Percentiles rank a stretch among this genome's conserved stretches.
Conservation (phyloP, 2,888 invertebrate species). For the Sarcophaga carnaria region DNA sequence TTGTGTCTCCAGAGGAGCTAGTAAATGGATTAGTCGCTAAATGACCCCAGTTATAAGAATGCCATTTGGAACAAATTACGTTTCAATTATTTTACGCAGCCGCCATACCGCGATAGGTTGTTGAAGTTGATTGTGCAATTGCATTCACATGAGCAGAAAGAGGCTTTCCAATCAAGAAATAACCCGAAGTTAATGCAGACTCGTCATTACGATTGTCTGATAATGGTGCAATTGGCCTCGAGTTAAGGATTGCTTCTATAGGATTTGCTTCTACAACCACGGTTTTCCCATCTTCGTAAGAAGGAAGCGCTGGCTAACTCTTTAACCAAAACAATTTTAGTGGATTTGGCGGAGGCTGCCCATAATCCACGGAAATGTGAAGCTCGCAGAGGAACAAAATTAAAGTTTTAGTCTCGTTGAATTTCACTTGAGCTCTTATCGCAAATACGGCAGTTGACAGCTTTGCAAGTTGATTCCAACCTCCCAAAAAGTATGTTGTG, state of each 20-base stretch:
- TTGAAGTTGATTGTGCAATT: not conserved
- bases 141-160: too few species aligned
- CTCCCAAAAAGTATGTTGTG: not conserved
- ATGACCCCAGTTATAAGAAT: not conserved
- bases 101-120: not conserved
- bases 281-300: not conserved
- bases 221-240: not conserved
- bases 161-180: too few species aligned
- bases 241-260: not conserved
- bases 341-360: too few species aligned
- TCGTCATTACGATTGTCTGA: not conserved
- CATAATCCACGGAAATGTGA: not conserved
- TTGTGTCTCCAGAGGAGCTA: not conserved
- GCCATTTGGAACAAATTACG: not conserved
- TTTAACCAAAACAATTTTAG: too few species aligned
- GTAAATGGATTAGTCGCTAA: not conserved
- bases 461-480: not conserved
- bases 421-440: too few species aligned
- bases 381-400: too few species aligned
- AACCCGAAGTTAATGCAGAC: not conserved
- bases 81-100: not conserved
- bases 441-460: not conserved
- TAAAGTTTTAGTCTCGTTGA: too few species aligned
- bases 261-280: too few species aligned
- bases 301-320: too few species aligned